Conservation (phyloP, 2,797 vertebrate species). For the Scleropages formosus region DNA sequence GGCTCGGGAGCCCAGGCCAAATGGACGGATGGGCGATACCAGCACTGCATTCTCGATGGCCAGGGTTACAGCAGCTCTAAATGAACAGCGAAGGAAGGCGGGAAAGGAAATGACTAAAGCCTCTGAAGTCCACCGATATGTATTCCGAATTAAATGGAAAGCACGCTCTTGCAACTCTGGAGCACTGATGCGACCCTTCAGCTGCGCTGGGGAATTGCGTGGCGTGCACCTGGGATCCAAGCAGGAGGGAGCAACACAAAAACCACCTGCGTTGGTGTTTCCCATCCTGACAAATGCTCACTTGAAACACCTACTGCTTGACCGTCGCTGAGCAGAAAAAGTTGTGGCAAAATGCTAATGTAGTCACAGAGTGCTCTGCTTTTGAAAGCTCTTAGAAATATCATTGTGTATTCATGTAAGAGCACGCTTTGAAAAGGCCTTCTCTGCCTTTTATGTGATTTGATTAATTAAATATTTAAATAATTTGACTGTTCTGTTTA, state of each 20-base stretch:
- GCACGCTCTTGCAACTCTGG: neutral
- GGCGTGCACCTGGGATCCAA: neutral
- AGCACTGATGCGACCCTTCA: neutral
- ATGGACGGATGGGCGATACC: neutral
- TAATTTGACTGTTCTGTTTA: too few species aligned
- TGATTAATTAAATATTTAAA: too few species aligned
- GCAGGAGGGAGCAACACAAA: neutral
- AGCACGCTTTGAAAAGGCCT: too few species aligned
- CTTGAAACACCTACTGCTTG: too few species aligned
- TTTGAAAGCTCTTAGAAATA: too few species aligned
- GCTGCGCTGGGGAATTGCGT: neutral
- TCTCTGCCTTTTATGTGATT: too few species aligned
- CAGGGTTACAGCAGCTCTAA: neutral
- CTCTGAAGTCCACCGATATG: constrained; percentile 24
- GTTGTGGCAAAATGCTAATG: too few species aligned
- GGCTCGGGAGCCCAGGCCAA: neutral
- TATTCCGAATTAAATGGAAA: constrained; percentile 24
- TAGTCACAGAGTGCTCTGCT: too few species aligned
- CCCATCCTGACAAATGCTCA: too few species aligned
- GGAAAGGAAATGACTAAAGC: constrained; percentile 10
- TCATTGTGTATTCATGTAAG: too few species aligned
- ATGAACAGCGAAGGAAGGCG: neutral
- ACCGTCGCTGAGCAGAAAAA: too few species aligned
- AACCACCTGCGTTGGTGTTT: too few species aligned
- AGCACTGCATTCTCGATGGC: neutral